Evolutionary conservation across 2,797 vertebrate species (phyloP).

Genomic region (Falco naumanni): DNA sequence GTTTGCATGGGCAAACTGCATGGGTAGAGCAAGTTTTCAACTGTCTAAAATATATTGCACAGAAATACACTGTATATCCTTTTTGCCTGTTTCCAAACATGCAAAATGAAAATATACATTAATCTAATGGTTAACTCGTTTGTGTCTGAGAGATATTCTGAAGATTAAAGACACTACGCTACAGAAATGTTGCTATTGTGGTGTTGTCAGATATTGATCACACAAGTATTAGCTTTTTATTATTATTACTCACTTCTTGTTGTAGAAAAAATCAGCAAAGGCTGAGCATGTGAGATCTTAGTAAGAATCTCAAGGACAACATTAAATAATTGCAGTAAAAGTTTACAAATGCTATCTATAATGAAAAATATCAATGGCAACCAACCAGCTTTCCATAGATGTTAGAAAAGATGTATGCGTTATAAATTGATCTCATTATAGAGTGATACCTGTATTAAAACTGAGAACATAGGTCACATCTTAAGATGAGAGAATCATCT

Average conservation of each 20-base stretch:
- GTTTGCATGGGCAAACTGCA: not conserved
- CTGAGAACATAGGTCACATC: not conserved
- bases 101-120: not conserved
- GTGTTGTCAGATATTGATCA: not conserved
- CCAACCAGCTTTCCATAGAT: not conserved
- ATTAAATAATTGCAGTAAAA: not conserved
- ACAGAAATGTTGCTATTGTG: not conserved
- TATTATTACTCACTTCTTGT: not conserved
- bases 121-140: not conserved
- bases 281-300: not conserved
- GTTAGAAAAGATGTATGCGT: not conserved
- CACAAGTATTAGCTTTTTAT: not conserved
- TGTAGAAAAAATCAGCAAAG: not conserved
- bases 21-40: not conserved
- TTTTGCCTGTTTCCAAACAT: not conserved
- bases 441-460: not conserved
- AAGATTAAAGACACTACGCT: not conserved
- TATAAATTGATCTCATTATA: not conserved
- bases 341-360: not conserved
- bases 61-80: not conserved
- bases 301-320: not conserved
- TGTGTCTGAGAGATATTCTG: not conserved
- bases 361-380: not conserved
- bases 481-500: not conserved
- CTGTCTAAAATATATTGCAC: not conserved